phyloP scores from a whole-genome alignment of 2,113 vertebrate species.

The Athene noctua region DNA sequence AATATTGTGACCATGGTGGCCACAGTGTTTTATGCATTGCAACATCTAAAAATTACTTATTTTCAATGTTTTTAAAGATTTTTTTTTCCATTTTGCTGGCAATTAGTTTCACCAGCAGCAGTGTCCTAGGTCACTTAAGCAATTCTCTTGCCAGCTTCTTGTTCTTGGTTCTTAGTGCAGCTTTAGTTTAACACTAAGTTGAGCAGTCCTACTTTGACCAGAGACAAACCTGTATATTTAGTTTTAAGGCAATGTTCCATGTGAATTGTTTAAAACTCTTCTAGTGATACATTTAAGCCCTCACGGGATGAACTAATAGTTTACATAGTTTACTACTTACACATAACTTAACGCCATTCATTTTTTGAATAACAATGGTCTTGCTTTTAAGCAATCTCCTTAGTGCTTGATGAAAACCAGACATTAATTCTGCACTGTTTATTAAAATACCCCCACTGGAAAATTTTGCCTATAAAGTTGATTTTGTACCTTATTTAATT shows the following conservation, averaged over 20 bases:
- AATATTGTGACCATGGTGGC: background rate
- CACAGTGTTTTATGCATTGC: background rate
- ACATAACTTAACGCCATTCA: background rate
- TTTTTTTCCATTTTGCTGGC: background rate
- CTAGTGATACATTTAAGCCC: background rate
- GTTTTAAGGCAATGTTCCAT: background rate
- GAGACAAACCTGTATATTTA: background rate
- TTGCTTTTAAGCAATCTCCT: slow-evolving; percentile 14
- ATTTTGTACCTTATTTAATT: slow-evolving; percentile 2
- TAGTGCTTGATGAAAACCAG: slow-evolving; percentile 40
- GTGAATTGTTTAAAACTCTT: background rate
- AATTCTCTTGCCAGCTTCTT: background rate
- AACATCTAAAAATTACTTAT: background rate
- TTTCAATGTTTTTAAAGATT: background rate
- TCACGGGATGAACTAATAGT: slow-evolving; percentile 25
- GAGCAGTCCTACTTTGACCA: background rate
- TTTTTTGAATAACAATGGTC: slow-evolving; percentile 27
- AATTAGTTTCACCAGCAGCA: background rate
- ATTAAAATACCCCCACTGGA: background rate
- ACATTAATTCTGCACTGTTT: background rate
- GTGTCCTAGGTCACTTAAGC: background rate
- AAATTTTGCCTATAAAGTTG: background rate
- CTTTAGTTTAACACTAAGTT: background rate
- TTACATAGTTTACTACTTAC: slow-evolving; percentile 47
- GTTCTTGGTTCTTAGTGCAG: background rate